A percentile compares a stretch with the other conserved stretches of the same genome.
phyloP scores from a whole-genome alignment of 2,888 invertebrate species.

The Cheilosia pagana region DNA sequence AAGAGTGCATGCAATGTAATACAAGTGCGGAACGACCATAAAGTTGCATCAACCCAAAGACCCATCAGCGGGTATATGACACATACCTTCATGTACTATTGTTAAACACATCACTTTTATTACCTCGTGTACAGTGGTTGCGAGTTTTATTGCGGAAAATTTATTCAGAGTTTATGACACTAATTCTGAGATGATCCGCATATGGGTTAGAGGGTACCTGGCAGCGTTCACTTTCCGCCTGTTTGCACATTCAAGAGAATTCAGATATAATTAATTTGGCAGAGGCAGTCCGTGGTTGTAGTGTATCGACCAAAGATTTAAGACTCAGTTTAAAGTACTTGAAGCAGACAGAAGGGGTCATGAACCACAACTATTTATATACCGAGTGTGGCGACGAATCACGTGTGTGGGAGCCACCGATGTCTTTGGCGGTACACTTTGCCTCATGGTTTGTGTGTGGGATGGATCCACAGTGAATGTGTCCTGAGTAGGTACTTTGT shows the following conservation, averaged over 20 bases:
- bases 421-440: no score
- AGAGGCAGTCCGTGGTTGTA: no score
- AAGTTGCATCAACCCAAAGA: background rate
- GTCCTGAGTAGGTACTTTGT: no score
- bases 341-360: background rate
- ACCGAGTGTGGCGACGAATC: no score
- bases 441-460: no score
- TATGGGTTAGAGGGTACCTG: constrained; percentile 5
- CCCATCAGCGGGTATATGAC: background rate
- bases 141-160: no score
- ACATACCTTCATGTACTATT: constrained; percentile 4
- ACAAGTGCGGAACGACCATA: constrained; percentile 35
- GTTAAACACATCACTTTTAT: background rate
- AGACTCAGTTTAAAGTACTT: background rate
- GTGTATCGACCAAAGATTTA: background rate
- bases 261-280: background rate
- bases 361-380: no score
- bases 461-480: no score
- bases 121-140: no score
- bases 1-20: constrained; percentile 30
- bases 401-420: no score
- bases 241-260: constrained; percentile 11
- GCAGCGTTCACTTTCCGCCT: constrained; percentile 29
- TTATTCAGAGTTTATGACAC: no score
- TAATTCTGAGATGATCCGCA: background rate